Evolutionary conservation across 2,113 vertebrate species (phyloP).

Genomic region (Toxotes chatareus): DNA sequence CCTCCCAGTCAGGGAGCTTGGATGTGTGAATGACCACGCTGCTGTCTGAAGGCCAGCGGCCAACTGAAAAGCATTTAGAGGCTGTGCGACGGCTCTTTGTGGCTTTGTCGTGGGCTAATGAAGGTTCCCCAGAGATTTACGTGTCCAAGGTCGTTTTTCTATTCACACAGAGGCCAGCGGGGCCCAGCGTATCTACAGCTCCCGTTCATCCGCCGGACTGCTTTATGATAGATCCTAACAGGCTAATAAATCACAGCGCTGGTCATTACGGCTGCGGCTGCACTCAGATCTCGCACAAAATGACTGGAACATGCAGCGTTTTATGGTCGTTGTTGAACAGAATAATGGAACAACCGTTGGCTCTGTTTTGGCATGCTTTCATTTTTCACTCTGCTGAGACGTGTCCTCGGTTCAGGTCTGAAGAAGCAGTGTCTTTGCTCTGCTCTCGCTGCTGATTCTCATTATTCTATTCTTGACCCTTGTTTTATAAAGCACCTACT

Average conservation of each 20-base stretch:
- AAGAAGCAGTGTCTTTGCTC: not conserved
- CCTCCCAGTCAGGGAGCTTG: constrained; percentile 16
- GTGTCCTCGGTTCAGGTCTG: not conserved
- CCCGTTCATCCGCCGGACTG: constrained; percentile 38
- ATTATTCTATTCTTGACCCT: constrained; percentile 40
- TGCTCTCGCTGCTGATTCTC: not conserved
- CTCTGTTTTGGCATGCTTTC: constrained; percentile 1
- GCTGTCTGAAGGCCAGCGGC: constrained; percentile 37
- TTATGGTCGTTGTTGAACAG: not conserved
- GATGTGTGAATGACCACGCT: constrained; percentile 30
- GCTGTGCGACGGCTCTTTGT: constrained; percentile 56
- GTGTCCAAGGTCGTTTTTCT: constrained; percentile 67
- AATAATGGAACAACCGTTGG: constrained; percentile 9
- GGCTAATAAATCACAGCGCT: constrained; percentile 60
- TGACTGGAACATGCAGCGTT: constrained; percentile 22
- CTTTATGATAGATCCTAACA: constrained; percentile 67
- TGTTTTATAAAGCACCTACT: constrained; percentile 26
- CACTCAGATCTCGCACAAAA: constrained; percentile 15
- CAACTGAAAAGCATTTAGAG: constrained; percentile 59
- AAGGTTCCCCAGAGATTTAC: constrained; percentile 66
- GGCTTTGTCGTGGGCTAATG: constrained; percentile 65
- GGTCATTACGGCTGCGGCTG: constrained; percentile 35
- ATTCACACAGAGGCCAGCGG: constrained; percentile 54
- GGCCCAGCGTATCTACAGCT: constrained; percentile 30
- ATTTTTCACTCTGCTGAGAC: constrained; percentile 13